A percentile compares a stretch with the other conserved stretches of the same genome.
These are phyloP conservation scores for Cetonia aurata DNA, from an alignment of 2,888 invertebrate genomes.

Conservation along the genomic window DNA sequence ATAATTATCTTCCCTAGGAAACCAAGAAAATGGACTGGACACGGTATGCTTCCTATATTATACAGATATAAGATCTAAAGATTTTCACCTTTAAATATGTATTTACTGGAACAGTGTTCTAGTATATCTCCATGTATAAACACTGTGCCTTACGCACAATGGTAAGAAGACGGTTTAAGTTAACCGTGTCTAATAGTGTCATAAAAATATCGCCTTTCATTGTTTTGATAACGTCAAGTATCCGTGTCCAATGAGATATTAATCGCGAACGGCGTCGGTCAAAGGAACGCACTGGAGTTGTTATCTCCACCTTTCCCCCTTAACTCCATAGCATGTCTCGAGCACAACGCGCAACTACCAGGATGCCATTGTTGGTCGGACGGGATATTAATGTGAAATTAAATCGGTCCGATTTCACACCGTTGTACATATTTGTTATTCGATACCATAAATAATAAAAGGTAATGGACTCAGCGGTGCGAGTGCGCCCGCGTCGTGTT, in stretches of 20 bases:
- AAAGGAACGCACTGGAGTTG: constrained; percentile 26
- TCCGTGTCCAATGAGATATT: constrained; percentile 43
- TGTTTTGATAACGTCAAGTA: constrained; percentile 32
- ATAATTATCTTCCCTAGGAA: too few relatives aligned
- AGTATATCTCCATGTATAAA: background rate
- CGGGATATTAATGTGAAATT: constrained; percentile 53
- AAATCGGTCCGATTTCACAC: constrained; percentile 56
- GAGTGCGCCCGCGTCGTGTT: constrained; percentile 34
- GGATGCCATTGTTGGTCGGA: constrained; percentile 41
- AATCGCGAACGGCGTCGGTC: constrained; percentile 30
- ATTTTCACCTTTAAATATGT: too few relatives aligned
- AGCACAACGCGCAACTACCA: constrained; percentile 31
- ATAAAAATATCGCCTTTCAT: constrained; percentile 27
- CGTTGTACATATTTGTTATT: constrained; percentile 55
- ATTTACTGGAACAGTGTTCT: too few relatives aligned
- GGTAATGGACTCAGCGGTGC: constrained; percentile 49
- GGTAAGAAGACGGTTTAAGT: constrained; percentile 2
- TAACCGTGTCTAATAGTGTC: constrained; percentile 20
- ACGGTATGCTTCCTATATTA: too few relatives aligned
- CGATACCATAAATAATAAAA: constrained; percentile 52
- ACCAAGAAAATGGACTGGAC: too few relatives aligned
- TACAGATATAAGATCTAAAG: too few relatives aligned
- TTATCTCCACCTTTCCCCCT: constrained; percentile 21
- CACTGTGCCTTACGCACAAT: background rate
- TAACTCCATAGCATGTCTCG: constrained; percentile 14